phyloP scores from a whole-genome alignment of 2,888 invertebrate species.

The Tubulanus polymorphus region DNA sequence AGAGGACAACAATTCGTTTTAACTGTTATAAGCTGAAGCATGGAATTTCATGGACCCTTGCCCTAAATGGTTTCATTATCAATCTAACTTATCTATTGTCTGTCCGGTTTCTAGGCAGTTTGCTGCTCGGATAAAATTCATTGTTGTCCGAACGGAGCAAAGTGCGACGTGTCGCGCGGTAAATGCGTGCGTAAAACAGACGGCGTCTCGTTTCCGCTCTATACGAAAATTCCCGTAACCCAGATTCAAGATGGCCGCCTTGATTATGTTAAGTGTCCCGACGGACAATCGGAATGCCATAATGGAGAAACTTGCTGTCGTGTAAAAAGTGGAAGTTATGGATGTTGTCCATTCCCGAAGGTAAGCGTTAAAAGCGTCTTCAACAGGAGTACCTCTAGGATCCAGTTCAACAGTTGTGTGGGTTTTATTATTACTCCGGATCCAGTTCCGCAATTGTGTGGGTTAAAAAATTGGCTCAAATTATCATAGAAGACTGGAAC shows the following conservation, averaged over 20 bases:
- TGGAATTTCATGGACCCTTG: neutral
- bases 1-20: neutral
- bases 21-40: neutral
- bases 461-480: no score
- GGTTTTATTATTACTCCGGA: no score
- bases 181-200: neutral
- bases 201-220: neutral
- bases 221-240: neutral
- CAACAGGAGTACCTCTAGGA: no score
- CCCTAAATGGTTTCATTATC: no score
- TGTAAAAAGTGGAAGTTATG: neutral
- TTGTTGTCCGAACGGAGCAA: neutral
- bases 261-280: slow-evolving; percentile 21
- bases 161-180: neutral
- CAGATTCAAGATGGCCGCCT: neutral
- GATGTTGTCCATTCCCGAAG: slow-evolving; percentile 9
- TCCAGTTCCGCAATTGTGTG: no score
- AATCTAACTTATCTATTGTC: no score
- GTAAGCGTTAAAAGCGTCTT: neutral
- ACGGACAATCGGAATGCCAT: slow-evolving; percentile 10
- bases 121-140: neutral
- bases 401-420: no score
- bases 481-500: no score
- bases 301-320: slow-evolving; percentile 7
- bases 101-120: neutral